Evolutionary conservation across 2,113 vertebrate genomes (phyloP).

Genomic region (Pterocles gutturalis): DNA sequence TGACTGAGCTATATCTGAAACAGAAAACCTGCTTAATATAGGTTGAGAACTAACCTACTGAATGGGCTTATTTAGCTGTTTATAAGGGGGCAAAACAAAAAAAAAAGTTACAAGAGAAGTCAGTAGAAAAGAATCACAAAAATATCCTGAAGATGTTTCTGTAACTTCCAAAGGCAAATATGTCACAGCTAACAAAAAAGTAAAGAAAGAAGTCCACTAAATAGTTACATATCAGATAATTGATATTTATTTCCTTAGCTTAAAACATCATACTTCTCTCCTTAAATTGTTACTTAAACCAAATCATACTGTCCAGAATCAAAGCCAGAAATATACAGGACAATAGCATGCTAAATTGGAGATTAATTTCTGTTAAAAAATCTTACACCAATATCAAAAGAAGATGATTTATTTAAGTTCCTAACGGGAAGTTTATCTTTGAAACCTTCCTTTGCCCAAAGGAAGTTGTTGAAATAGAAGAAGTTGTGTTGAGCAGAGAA

Average conservation of each 20-base stretch:
- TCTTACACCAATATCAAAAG: background rate
- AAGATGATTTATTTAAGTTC: background rate
- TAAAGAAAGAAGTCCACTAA: background rate
- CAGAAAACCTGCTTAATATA: background rate
- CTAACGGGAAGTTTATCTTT: background rate
- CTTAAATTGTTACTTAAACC: background rate
- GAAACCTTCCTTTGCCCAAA: background rate
- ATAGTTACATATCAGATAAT: background rate
- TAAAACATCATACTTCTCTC: background rate
- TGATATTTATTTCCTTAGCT: background rate
- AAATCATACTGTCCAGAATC: background rate
- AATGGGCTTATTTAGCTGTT: background rate
- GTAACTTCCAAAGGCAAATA: background rate
- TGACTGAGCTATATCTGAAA: background rate
- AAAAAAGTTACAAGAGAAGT: background rate
- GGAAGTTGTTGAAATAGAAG: slow-evolving; percentile 4
- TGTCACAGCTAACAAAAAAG: background rate
- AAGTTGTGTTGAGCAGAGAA: background rate
- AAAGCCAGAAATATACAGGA: background rate
- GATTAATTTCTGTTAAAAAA: background rate
- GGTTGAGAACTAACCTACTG: background rate
- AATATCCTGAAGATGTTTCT: background rate
- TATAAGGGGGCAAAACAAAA: background rate
- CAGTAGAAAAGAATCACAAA: background rate
- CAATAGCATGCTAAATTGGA: background rate